Evolutionary conservation across 2,113 vertebrate species (phyloP).

Genomic region (Hiodon alosoides): DNA sequence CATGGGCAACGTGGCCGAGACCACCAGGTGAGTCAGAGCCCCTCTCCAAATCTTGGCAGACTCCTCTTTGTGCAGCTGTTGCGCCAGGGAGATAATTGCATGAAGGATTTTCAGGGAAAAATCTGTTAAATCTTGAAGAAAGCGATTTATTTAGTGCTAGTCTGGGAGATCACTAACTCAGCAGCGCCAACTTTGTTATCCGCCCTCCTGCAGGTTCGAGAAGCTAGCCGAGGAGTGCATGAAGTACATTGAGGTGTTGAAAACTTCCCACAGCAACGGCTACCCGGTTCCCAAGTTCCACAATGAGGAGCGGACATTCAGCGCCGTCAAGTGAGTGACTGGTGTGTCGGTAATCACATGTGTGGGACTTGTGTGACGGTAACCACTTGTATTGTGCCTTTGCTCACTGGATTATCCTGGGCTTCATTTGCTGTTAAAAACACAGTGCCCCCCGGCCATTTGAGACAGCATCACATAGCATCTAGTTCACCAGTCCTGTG

Average conservation of each 20-base stretch:
- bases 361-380: no score
- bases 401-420: no score
- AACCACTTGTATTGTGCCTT: no score
- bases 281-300: conserved; percentile 66
- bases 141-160: no score
- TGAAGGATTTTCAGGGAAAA: no score
- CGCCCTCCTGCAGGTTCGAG: conserved; percentile 64
- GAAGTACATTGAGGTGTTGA: conserved; percentile 70
- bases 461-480: background rate
- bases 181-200: background rate
- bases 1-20: conserved; percentile 72
- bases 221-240: conserved; percentile 73
- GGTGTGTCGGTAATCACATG: no score
- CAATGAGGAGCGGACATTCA: conserved; percentile 82
- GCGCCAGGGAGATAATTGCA: no score
- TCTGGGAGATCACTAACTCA: background rate
- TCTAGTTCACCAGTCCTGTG: background rate
- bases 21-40: conserved; percentile 67
- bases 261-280: conserved; percentile 69
- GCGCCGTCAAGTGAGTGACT: conserved; percentile 67
- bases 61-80: background rate
- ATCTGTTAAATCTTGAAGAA: no score
- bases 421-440: background rate
- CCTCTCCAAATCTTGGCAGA: background rate
- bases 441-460: background rate